Percentiles rank a stretch among this genome's conserved stretches.
phyloP scores from a whole-genome alignment of 2,888 invertebrate genomes.

The Rhimphoctona megacephalus region DNA sequence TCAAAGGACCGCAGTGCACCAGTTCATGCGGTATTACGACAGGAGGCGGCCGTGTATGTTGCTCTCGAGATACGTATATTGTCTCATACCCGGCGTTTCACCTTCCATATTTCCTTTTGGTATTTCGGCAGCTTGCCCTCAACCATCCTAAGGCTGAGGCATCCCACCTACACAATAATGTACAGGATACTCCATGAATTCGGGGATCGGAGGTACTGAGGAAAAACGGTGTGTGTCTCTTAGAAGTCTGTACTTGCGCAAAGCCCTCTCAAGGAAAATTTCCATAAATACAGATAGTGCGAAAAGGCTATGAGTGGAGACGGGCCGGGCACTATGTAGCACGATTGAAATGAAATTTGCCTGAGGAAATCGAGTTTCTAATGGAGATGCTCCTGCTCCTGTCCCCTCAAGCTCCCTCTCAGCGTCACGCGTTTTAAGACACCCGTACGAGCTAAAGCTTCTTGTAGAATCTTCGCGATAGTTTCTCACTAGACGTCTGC shows the following conservation, averaged over 20 bases:
- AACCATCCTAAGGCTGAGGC: slow-evolving; percentile 8
- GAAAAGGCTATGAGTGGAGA: neutral
- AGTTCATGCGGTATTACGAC: slow-evolving; percentile 53
- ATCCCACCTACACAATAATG: neutral
- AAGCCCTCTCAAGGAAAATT: slow-evolving; percentile 51
- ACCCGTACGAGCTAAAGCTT: slow-evolving; percentile 23
- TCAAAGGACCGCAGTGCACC: slow-evolving; percentile 64
- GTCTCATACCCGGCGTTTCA: slow-evolving; percentile 12
- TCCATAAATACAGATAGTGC: slow-evolving; percentile 38
- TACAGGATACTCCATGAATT: slow-evolving; percentile 17
- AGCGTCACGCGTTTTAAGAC: slow-evolving; percentile 59
- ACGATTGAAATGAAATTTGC: slow-evolving; percentile 67
- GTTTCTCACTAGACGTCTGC: slow-evolving; percentile 22
- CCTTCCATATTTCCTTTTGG: slow-evolving; percentile 17
- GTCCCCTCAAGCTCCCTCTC: slow-evolving; percentile 40
- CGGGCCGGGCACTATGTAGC: slow-evolving; percentile 39
- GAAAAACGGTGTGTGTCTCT: slow-evolving; percentile 1
- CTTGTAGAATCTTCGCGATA: slow-evolving; percentile 28
- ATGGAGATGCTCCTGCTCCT: slow-evolving; percentile 58
- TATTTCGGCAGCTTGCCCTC: slow-evolving; percentile 13
- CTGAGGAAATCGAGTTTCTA: slow-evolving; percentile 68
- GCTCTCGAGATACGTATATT: slow-evolving; percentile 32
- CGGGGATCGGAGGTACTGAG: neutral
- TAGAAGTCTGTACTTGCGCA: slow-evolving; percentile 12
- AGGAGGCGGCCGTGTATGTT: slow-evolving; percentile 20